Conservation (phyloP, 2,797 vertebrate genomes). For the Siniperca undulata region DNA sequence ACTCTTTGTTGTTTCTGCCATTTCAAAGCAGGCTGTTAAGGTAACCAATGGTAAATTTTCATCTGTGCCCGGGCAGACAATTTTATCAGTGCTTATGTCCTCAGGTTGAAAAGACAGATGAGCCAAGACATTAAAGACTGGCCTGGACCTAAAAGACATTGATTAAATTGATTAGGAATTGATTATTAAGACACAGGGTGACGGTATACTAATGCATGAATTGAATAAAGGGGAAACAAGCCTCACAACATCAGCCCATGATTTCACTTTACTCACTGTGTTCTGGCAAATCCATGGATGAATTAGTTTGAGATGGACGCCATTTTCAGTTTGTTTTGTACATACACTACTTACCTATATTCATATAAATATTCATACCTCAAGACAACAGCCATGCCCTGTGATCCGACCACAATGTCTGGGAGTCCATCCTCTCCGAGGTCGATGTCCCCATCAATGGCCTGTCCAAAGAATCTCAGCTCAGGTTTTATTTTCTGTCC, state of each 20-base stretch:
- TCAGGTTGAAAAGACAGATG: constrained; percentile 70
- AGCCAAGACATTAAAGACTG: constrained; percentile 76
- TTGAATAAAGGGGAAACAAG: neutral
- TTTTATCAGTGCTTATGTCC: constrained; percentile 78
- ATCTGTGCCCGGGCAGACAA: constrained; percentile 74
- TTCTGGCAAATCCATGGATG: neutral
- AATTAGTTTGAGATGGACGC: neutral
- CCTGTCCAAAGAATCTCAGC: constrained; percentile 86
- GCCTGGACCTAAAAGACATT: constrained; percentile 80
- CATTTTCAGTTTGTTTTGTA: neutral
- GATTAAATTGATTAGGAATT: neutral
- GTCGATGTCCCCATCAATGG: constrained; percentile 84
- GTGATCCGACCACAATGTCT: constrained; percentile 85
- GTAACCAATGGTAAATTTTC: constrained; percentile 51
- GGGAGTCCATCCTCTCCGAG: constrained; percentile 81
- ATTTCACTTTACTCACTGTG: neutral
- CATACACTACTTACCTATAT: neutral
- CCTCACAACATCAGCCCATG: neutral
- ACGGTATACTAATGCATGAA: neutral
- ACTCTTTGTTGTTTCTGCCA: constrained; percentile 57
- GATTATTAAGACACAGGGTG: neutral
- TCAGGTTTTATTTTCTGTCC: constrained; percentile 64
- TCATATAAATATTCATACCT: constrained; percentile 73
- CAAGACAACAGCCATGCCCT: constrained; percentile 80
- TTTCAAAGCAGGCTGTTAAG: constrained; percentile 79